Base-by-base conservation (phyloP, 2,113 vertebrate species). In the Platichthys stellatus region DNA sequence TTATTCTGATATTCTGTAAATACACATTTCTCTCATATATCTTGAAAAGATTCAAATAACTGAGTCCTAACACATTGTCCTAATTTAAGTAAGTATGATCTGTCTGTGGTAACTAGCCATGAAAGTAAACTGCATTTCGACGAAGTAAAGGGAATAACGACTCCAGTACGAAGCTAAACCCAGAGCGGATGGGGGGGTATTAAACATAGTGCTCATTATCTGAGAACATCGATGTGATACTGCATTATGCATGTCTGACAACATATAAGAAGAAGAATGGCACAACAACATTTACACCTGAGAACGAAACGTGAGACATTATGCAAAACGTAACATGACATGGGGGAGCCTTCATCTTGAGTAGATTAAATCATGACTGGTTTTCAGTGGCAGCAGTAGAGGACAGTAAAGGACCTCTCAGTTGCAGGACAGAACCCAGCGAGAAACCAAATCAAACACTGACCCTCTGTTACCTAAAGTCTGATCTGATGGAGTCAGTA, bases 141-240 rank as follows among this genome's bases (percentile, higher is more conserved):
- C 66, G n/a, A 43, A 45, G 79, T 69, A 78, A 87, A 79, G 80
- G 5, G 5, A 28, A 63, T 70, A 80, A 67, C 4, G 72, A 21
- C 18, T 8, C 2, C 18, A 49, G 17, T 49, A 20, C 26, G 35
- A 47, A 69, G 69, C 60, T 64, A 13, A 86, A 74, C 26, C 47
- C 45, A 86, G 21, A 79, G 63, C 13, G 68, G 28, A 64, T 38
- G 1, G 24, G 24, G 24, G n/a, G 17, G 38, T 63, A 67, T 72
- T 66, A 67, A 71, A 74, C 12, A 24, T 58, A 65, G 53, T 58
- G 35, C 79, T 75, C 53, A 69, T 76, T 74, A 84, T 89, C 89
- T 92, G 90, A 92, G 86, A 86, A 87, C 45, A 57, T 84, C 10
- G 18, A 59, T 4, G 43, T 70, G 63, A 81, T 56, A 60, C 61